A percentile compares a stretch with the other conserved stretches of the same genome.
Conservation (phyloP, 2,113 vertebrate species). For the Ahaetulla prasina region DNA sequence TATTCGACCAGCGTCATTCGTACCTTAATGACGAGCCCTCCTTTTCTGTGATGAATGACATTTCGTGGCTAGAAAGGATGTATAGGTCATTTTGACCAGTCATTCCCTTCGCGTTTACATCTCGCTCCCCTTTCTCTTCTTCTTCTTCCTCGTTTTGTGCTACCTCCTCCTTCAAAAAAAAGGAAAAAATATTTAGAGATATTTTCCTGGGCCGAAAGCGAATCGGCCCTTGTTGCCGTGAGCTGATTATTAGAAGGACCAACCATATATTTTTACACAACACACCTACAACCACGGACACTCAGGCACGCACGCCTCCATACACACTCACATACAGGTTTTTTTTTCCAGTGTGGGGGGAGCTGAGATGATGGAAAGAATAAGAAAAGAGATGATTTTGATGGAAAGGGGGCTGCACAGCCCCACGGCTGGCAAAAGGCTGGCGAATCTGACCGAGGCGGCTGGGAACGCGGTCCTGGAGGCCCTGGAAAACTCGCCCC, state of each 20-base stretch:
- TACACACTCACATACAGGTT: constrained; percentile 1
- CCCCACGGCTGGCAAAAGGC: constrained; percentile 91
- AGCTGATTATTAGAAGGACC: constrained; percentile 84
- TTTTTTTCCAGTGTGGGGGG: constrained; percentile 41
- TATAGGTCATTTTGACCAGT: constrained; percentile 94
- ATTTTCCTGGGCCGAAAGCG: constrained; percentile 86
- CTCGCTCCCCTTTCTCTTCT: constrained; percentile 53
- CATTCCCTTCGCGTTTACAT: constrained; percentile 88
- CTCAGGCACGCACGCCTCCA: neutral
- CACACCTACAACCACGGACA: neutral
- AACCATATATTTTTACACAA: neutral
- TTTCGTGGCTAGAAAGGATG: constrained; percentile 89
- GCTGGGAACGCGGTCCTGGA: constrained; percentile 93
- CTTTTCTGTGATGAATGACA: constrained; percentile 96
- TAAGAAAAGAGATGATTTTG: constrained; percentile 99
- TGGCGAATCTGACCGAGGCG: constrained; percentile 86
- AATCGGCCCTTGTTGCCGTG: constrained; percentile 85
- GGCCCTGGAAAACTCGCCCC: constrained; percentile 98
- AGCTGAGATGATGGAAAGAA: constrained; percentile 99
- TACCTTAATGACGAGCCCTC: constrained; percentile 95
- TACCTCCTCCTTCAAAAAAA: constrained; percentile 87
- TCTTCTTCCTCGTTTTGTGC: constrained; percentile 67
- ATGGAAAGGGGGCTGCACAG: constrained; percentile 99
- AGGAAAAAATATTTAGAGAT: constrained; percentile 93
- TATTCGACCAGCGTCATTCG: constrained; percentile 97